phyloP scores from a whole-genome alignment of 1,140 invertebrate genomes.

The Oncopodura yosiiana region DNA sequence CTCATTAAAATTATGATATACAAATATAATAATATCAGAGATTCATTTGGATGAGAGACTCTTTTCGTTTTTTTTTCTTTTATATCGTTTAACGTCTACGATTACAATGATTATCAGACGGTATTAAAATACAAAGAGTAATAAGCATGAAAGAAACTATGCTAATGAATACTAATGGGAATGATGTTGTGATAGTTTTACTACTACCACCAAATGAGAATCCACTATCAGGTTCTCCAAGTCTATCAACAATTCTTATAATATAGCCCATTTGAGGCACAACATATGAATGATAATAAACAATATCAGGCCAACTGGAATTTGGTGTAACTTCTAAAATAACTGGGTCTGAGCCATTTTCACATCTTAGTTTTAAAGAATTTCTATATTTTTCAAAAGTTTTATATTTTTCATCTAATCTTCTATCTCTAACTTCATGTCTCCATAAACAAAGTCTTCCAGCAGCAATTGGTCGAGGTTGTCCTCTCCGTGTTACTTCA shows the following conservation, averaged over 20 bases:
- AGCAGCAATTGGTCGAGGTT: conserved; percentile 64
- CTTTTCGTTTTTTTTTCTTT: no score
- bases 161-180: no score
- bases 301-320: conserved; percentile 77
- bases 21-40: no score
- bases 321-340: conserved; percentile 74
- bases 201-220: no score
- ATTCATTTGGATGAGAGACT: no score
- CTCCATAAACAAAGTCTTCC: conserved; percentile 66
- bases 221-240: conserved; percentile 15
- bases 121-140: no score
- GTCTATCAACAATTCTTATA: conserved; percentile 70
- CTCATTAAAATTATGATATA: no score
- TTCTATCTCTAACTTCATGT: conserved; percentile 56
- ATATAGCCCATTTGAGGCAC: conserved; percentile 85
- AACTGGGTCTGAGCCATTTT: conserved; percentile 56
- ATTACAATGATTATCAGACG: no score
- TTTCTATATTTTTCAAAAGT: conserved; percentile 76
- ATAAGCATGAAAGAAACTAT: no score
- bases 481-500: conserved; percentile 66
- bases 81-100: no score
- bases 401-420: conserved; percentile 64
- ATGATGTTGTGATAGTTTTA: no score
- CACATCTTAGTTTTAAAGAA: conserved; percentile 56
- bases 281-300: conserved; percentile 89